These are phyloP conservation scores for Andrena minutula DNA, from an alignment of 2,888 invertebrate species.

Conservation along the genomic window DNA sequence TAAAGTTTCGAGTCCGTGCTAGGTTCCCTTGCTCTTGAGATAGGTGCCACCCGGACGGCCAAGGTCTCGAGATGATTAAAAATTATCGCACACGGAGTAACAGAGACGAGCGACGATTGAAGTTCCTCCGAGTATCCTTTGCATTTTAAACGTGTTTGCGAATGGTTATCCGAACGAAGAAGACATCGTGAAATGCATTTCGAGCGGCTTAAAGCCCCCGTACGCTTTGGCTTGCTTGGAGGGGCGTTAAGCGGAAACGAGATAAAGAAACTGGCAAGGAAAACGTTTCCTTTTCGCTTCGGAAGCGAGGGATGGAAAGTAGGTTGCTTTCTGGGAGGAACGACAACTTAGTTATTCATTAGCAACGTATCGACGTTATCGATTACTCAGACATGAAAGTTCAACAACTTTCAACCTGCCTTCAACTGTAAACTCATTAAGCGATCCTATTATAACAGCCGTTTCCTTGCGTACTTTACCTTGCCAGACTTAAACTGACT, in stretches of 20 bases:
- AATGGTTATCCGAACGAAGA: background rate
- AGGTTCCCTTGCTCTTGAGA: background rate
- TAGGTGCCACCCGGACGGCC: background rate
- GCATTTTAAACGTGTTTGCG: conserved; percentile 12
- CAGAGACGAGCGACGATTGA: background rate
- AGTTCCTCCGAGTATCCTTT: background rate
- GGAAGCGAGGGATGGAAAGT: background rate
- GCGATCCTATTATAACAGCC: background rate
- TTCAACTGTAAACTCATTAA: background rate
- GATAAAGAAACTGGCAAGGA: background rate
- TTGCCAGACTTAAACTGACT: too few species aligned
- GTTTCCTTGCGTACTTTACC: background rate
- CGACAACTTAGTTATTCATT: conserved; percentile 21
- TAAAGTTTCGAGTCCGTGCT: background rate
- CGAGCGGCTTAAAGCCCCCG: background rate
- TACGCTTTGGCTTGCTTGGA: background rate
- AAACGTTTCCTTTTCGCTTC: conserved; percentile 8
- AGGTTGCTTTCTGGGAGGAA: background rate
- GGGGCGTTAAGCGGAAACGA: conserved; percentile 15
- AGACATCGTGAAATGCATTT: background rate
- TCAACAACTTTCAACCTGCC: background rate
- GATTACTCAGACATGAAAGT: conserved; percentile 12
- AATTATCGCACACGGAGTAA: background rate
- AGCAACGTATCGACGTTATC: conserved; percentile 17
- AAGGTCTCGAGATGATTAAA: conserved; percentile 3